phyloP scores from a whole-genome alignment of 2,888 invertebrate genomes.

The Escarpia spicata region DNA sequence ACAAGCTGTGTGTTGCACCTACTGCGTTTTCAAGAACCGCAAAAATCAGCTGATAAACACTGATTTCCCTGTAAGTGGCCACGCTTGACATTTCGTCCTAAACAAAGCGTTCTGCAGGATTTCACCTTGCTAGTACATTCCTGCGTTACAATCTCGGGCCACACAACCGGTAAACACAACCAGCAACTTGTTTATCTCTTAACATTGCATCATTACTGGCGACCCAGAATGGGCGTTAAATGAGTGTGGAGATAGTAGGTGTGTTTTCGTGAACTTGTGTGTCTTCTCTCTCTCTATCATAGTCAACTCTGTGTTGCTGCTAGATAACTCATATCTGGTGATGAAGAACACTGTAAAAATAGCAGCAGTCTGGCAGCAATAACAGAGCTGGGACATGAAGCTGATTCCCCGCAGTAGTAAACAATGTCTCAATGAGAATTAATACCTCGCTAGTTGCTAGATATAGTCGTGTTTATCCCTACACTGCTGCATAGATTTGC shows the following conservation, averaged over 20 bases:
- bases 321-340: background rate
- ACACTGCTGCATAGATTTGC: background rate
- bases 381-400: background rate
- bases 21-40: background rate
- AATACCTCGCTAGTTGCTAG: background rate
- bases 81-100: background rate
- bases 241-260: background rate
- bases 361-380: background rate
- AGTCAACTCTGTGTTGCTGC: background rate
- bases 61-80: constrained; percentile 4
- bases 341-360: background rate
- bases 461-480: background rate
- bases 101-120: background rate
- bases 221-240: background rate
- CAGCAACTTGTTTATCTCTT: background rate
- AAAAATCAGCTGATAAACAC: background rate
- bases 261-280: background rate
- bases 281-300: background rate
- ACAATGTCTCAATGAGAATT: background rate
- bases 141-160: background rate
- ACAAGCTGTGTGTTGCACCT: background rate
- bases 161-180: background rate
- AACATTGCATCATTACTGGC: background rate
- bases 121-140: background rate
- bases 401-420: background rate